Evolutionary conservation across 2,888 invertebrate genomes (phyloP).

Genomic region (Hemaris fuciformis): DNA sequence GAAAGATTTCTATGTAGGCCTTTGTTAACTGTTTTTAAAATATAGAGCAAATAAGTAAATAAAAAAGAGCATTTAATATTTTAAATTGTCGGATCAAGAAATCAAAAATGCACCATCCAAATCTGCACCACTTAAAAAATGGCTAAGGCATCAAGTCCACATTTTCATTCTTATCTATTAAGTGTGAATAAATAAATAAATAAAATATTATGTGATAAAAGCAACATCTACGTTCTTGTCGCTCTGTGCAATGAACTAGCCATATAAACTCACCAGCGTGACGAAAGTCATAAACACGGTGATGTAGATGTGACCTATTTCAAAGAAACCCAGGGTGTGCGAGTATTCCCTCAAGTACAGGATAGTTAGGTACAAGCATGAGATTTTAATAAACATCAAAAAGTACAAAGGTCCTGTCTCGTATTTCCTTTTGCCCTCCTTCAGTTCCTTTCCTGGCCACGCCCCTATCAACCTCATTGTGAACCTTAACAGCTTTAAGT

Average conservation of each 20-base stretch:
- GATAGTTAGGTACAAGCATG: conserved; percentile 1
- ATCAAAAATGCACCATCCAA: no score
- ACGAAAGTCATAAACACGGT: conserved; percentile 13
- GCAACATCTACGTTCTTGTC: no score
- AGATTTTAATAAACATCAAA: conserved; percentile 7
- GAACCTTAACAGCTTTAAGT: background rate
- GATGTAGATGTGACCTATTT: conserved; percentile 13
- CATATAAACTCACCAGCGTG: conserved; percentile 3
- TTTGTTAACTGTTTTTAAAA: no score
- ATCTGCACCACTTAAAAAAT: no score
- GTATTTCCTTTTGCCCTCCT: background rate
- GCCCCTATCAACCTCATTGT: conserved; percentile 1
- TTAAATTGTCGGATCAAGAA: no score
- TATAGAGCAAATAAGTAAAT: no score
- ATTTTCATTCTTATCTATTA: no score
- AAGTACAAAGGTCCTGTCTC: background rate
- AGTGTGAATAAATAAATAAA: no score
- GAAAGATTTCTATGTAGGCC: no score
- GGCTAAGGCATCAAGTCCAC: no score
- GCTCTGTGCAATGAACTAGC: background rate
- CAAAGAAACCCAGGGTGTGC: conserved; percentile 7
- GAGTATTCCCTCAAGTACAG: background rate
- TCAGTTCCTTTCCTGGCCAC: conserved; percentile 8
- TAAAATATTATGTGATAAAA: no score
- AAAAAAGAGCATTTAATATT: no score